These are phyloP conservation scores for Hermatobates lingyangjiaoensis DNA, from an alignment of 1,140 invertebrate genomes.

Conservation along the genomic window DNA sequence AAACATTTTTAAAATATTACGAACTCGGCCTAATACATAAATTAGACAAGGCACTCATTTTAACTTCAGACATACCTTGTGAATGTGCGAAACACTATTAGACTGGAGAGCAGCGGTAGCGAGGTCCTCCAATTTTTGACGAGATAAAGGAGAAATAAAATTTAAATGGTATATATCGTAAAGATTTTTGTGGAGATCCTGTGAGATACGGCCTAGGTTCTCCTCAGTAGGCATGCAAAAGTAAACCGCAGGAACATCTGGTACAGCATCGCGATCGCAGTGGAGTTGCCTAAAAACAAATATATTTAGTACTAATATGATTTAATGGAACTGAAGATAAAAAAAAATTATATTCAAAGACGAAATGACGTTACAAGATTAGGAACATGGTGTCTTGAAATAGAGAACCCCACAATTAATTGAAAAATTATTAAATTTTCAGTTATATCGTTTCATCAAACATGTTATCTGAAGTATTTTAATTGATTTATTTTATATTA, in stretches of 20 bases:
- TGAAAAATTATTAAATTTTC: too few relatives aligned
- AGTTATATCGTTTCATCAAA: too few relatives aligned
- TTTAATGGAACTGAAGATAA: conserved; percentile 2
- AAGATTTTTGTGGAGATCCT: conserved; percentile 76
- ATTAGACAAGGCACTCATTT: too few relatives aligned
- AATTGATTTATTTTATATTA: too few relatives aligned
- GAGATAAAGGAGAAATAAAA: conserved; percentile 89
- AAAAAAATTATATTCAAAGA: not conserved
- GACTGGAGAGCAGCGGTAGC: conserved; percentile 77
- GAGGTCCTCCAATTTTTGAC: conserved; percentile 88
- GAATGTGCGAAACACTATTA: conserved; percentile 71
- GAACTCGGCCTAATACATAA: too few relatives aligned
- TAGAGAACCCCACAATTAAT: too few relatives aligned
- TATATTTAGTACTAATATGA: too few relatives aligned
- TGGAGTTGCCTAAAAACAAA: conserved; percentile 47
- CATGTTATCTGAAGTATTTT: too few relatives aligned
- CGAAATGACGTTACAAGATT: too few relatives aligned
- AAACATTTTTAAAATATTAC: too few relatives aligned
- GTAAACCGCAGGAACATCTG: conserved; percentile 96
- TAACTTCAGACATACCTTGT: conserved; percentile 66
- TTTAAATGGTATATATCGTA: conserved; percentile 96
- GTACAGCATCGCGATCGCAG: conserved; percentile 84
- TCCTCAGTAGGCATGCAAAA: conserved; percentile 96
- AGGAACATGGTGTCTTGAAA: too few relatives aligned
- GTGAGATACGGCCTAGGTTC: conserved; percentile 83